Base-by-base conservation (phyloP, 2,888 invertebrate species). In the Galerucella nymphaeae region DNA sequence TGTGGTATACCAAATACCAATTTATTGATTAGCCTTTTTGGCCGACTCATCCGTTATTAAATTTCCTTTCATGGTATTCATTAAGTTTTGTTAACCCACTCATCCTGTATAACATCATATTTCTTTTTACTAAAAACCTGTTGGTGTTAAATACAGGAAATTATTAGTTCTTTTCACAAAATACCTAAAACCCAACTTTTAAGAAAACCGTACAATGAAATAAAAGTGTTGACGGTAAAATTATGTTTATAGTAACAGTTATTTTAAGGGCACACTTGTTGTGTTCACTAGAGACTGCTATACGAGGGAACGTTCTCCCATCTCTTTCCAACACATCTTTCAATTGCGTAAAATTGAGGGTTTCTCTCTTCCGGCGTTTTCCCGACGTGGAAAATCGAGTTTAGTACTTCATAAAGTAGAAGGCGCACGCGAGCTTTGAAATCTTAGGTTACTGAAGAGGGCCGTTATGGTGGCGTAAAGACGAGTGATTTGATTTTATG, bases 371-470 rank as follows among this genome's bases (percentile, higher is more conserved):
- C 18, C 59, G 59, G 57, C 58, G 42, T 70, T 68, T 48, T 71
- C 64, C 66, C 79, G 78, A 78, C 82, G 82, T 80, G 83, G 84
- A 83, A 84, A 86, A 85, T 86, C 84, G 84, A 85, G 85, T 86
- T 87, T 86, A 86, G 86, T 86, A 86, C 86, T 86, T 86, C 86
- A 86, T 87, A 86, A 86, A 86, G 82, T 86, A 86, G 84, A 85
- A 70, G 83, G 84, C 84, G 86, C 86, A 86, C 86, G 86, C 86
- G 85, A 86, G 84, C 85, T 84, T 70, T 85, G 85, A 84, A 85
- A 86, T 85, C 85, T 85, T 85, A 84, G 85, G 85, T 85, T 85
- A 84, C 85, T 82, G 83, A 81, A 81, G 84, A 85, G 85, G 85
- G 85, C 84, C 82, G 85, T 86, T 86, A 86, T 85, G 85, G 85